Evolutionary conservation across 2,113 vertebrate species (phyloP).

Genomic region (Lycaon pictus): DNA sequence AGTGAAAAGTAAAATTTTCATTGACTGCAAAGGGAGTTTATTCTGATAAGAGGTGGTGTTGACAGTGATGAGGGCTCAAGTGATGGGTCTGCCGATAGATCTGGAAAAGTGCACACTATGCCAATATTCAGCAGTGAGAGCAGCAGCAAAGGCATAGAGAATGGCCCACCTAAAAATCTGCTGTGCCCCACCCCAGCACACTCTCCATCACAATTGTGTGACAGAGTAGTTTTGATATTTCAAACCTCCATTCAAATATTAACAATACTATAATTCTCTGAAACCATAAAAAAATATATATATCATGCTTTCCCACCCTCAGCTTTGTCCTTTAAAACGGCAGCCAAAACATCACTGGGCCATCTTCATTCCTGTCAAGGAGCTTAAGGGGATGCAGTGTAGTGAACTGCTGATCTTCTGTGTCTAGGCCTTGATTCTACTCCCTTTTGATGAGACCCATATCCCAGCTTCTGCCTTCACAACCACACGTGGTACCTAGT

Average conservation of each 20-base stretch:
- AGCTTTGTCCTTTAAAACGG: not conserved
- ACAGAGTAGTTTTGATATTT: not conserved
- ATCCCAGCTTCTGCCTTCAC: not conserved
- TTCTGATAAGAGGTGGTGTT: not conserved
- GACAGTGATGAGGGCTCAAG: not conserved
- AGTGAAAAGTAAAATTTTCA: not conserved
- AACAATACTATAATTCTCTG: not conserved
- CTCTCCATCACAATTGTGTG: not conserved
- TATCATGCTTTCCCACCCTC: not conserved
- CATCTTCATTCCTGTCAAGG: not conserved
- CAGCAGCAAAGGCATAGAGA: not conserved
- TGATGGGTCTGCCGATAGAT: not conserved
- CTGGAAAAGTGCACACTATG: not conserved
- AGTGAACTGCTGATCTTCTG: not conserved
- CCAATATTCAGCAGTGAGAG: not conserved
- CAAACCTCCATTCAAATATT: not conserved
- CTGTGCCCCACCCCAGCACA: not conserved
- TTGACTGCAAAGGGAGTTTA: not conserved
- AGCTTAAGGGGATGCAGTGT: not conserved
- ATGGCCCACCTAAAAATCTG: not conserved
- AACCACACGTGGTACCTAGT: not conserved
- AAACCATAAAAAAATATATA: not conserved
- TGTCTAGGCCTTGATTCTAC: not conserved
- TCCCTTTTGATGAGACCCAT: not conserved
- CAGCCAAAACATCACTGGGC: not conserved